phyloP scores from a whole-genome alignment of 2,888 invertebrate species.

The Marasmarcha lunaedactyla region DNA sequence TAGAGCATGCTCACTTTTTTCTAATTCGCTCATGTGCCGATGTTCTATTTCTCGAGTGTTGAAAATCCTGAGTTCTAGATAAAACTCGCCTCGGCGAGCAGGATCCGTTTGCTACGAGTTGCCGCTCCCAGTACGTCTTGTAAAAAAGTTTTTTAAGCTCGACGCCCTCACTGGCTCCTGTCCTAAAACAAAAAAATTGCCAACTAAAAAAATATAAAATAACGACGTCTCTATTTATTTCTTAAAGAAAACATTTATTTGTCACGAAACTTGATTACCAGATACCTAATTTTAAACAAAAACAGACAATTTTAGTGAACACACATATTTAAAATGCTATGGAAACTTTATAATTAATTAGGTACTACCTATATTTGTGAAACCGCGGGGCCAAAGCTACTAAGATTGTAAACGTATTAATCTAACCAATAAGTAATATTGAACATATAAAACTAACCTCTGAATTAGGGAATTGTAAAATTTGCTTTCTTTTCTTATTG shows the following conservation, averaged over 20 bases:
- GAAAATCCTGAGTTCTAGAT: not conserved
- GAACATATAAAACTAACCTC: conserved; percentile 1
- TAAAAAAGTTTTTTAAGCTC: not conserved
- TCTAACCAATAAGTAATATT: too few species aligned
- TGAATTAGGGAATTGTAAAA: not conserved
- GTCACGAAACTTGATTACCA: too few species aligned
- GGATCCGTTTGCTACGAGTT: conserved; percentile 1
- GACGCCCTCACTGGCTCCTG: not conserved
- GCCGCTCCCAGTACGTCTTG: conserved; percentile 2
- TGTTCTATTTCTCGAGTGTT: conserved; percentile 1
- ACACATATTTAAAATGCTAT: too few species aligned
- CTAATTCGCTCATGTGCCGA: not conserved
- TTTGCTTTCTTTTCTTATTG: not conserved
- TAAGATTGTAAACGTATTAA: too few species aligned
- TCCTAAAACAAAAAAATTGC: conserved; percentile 2
- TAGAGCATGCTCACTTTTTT: not conserved
- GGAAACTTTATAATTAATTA: too few species aligned
- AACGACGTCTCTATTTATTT: too few species aligned
- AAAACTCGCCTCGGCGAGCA: conserved; percentile 1
- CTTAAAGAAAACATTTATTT: too few species aligned
- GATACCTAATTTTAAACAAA: too few species aligned
- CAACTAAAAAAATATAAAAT: not conserved
- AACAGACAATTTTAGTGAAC: too few species aligned
- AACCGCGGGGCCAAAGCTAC: too few species aligned
- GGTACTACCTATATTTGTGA: too few species aligned